Base-by-base conservation (phyloP, 2,797 vertebrate species). In the Sarcoramphus papa region DNA sequence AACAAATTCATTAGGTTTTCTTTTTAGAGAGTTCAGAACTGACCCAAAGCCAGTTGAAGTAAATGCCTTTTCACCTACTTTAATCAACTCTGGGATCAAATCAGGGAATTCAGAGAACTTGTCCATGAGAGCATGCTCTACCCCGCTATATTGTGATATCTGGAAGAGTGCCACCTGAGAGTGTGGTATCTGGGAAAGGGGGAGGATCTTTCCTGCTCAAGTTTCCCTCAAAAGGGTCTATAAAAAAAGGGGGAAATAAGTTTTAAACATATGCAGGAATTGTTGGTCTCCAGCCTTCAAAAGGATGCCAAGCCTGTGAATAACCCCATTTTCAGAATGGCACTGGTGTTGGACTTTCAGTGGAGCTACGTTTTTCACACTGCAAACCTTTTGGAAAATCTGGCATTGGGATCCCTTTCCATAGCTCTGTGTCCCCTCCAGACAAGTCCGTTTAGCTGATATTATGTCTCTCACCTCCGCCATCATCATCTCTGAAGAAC, bases 401-500 rank as follows among this genome's bases (percentile, higher is more conserved):
- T 8, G 0, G 5, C 24, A 62, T 7, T 45, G 21, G 30, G 17
- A 84, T 47, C 70, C 51, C 43, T 51, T 76, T 69, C 35, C 41
- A n/a, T 7, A 75, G 57, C 15, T 41, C 83, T 69, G n/a, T 47
- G 31, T 10, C 53, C 62, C 64, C 79, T 45, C 50, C 87, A 63
- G 50, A 65, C 65, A 68, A 47, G 27, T 8, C 25, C 64, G 41
- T 47, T 57, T 22, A 54, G 75, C 25, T 45, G 41, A 3, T 33
- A 88, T 5, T 31, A 37, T 15, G 79, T 48, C 28, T 54, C 95
- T 96, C 96, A 99, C 99, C 99, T 69, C 85, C 97, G 0, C 98
- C 98, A 0, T 98, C 98, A 16, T 99, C 99, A 91, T 99, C 99
- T 91, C 99, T 98, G 98, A 99, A 99, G 98, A 99, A 99, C 80